Percentiles rank a stretch among this genome's conserved stretches.
phyloP scores from a whole-genome alignment of 2,888 invertebrate genomes.

The Drosophila dives region DNA sequence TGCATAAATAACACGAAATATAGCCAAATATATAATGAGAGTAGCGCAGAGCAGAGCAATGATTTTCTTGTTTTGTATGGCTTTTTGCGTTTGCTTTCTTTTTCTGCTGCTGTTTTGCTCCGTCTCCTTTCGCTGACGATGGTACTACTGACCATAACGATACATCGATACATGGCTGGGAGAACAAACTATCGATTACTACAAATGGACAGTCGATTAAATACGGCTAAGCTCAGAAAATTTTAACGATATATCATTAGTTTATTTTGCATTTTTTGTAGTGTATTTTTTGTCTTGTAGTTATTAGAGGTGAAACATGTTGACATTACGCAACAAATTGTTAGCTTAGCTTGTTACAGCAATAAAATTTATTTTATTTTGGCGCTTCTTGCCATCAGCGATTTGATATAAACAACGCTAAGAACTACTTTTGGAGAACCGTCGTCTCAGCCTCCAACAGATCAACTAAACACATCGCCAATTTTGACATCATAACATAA shows the following conservation, averaged over 20 bases:
- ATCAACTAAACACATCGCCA: neutral
- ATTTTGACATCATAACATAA: neutral
- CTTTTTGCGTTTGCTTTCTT: conserved; percentile 62
- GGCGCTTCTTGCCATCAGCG: neutral
- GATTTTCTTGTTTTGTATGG: conserved; percentile 64
- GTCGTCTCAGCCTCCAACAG: neutral
- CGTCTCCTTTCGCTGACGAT: conserved; percentile 51
- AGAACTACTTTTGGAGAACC: neutral
- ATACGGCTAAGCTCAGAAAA: neutral
- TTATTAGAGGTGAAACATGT: neutral
- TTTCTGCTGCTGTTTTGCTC: conserved; percentile 58
- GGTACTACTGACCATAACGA: conserved; percentile 29
- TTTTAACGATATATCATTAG: too few relatives aligned
- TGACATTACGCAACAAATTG: neutral
- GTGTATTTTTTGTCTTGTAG: neutral
- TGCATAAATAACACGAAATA: conserved; percentile 49
- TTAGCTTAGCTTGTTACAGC: neutral
- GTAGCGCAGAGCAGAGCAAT: conserved; percentile 54
- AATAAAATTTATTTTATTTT: neutral
- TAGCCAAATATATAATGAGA: conserved; percentile 46
- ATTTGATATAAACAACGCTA: neutral
- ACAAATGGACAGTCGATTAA: neutral
- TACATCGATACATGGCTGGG: conserved; percentile 25
- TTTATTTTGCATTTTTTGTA: neutral
- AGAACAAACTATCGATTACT: conserved; percentile 18